Evolutionary conservation across 1,140 invertebrate species (phyloP).

Genomic region (Oreohelix idahoensis): DNA sequence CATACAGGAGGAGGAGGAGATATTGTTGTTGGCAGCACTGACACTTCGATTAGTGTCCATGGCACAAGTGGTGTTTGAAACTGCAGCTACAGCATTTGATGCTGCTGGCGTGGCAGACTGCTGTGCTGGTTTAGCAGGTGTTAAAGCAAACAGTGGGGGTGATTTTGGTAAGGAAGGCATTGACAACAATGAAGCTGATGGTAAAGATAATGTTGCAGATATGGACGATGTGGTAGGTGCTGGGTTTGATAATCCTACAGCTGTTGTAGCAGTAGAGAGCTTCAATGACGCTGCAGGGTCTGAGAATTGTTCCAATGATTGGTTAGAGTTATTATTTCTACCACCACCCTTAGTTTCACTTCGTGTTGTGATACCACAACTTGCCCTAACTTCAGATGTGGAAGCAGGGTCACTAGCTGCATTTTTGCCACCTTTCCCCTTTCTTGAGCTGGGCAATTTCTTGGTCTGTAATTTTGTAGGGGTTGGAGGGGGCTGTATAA

Average conservation of each 20-base stretch:
- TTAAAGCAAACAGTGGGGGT: constrained; percentile 14
- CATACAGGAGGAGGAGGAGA: neutral
- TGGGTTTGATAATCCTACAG: neutral
- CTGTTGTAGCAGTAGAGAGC: neutral
- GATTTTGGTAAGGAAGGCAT: constrained; percentile 13
- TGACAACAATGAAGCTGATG: constrained; percentile 1
- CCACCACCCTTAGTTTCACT: neutral
- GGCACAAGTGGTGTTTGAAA: neutral
- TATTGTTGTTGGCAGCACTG: neutral
- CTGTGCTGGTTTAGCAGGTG: neutral
- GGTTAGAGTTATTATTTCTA: neutral
- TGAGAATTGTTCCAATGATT: neutral
- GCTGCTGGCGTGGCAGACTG: neutral
- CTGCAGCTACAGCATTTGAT: neutral
- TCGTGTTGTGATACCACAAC: neutral
- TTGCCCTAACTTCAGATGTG: neutral
- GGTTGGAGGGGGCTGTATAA: constrained; percentile 23
- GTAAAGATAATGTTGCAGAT: neutral
- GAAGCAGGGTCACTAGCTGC: neutral
- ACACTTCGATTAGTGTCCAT: constrained; percentile 1
- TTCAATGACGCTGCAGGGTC: neutral
- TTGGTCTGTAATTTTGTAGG: constrained; percentile 22
- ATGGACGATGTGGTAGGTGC: neutral
- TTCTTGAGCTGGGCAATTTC: constrained; percentile 16
- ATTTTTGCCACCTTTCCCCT: constrained; percentile 10